Percentiles rank a stretch among this genome's conserved stretches.
Evolutionary conservation across 2,888 invertebrate genomes (phyloP).

Genomic region (Pantelozetes paolii): DNA sequence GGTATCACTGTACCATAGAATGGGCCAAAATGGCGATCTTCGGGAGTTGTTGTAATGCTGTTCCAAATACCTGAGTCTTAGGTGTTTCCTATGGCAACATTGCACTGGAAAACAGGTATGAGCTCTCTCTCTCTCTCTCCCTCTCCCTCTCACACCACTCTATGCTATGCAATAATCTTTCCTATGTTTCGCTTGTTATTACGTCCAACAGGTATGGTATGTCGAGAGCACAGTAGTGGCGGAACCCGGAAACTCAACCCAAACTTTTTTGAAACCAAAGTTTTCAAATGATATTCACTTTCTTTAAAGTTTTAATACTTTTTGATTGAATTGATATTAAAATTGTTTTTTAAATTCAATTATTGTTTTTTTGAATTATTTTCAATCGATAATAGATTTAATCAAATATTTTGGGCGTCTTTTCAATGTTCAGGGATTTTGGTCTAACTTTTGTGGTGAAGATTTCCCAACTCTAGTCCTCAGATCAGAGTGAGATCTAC

Average conservation of each 20-base stretch:
- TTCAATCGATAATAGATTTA: too few relatives aligned
- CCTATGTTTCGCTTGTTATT: background rate
- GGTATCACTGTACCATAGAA: background rate
- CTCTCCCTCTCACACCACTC: background rate
- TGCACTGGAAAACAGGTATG: slow-evolving; percentile 27
- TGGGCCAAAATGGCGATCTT: slow-evolving; percentile 21
- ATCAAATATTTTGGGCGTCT: too few relatives aligned
- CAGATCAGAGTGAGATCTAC: background rate
- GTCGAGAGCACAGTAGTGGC: background rate
- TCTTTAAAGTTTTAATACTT: background rate
- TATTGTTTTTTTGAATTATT: too few relatives aligned
- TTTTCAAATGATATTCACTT: background rate
- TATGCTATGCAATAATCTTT: slow-evolving; percentile 31
- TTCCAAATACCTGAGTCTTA: slow-evolving; percentile 31
- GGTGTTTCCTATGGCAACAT: slow-evolving; percentile 32
- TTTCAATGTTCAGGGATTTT: too few relatives aligned
- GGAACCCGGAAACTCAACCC: slow-evolving; percentile 12
- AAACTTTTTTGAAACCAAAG: background rate
- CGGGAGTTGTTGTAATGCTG: slow-evolving; percentile 14
- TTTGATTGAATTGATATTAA: background rate
- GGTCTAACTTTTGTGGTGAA: too few relatives aligned
- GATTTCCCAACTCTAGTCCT: too few relatives aligned
- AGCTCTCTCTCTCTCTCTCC: background rate
- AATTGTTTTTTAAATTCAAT: too few relatives aligned
- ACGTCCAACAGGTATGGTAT: background rate